Conservation (phyloP, 2,888 invertebrate species). For the Acanthacorydalis orientalis region DNA sequence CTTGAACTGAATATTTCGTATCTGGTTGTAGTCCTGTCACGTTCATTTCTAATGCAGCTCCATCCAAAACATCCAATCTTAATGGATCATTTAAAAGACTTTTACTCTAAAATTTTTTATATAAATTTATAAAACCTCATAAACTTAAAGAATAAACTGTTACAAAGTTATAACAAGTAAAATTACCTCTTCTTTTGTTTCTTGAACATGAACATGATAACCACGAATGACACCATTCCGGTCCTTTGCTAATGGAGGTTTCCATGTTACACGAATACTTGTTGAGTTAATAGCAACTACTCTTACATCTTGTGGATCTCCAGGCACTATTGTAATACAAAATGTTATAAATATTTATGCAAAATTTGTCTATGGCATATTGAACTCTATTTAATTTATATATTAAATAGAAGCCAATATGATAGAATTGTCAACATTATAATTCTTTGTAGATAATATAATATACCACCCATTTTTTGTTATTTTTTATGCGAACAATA, state of each 20-base stretch:
- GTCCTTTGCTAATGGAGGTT: constrained; percentile 78
- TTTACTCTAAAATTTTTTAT: constrained; percentile 36
- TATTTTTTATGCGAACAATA: no score
- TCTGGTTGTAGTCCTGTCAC: constrained; percentile 87
- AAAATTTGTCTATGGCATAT: no score
- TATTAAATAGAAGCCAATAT: no score
- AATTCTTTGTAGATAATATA: no score
- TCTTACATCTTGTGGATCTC: constrained; percentile 87
- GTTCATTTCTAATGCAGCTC: constrained; percentile 58
- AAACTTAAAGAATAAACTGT: constrained; percentile 4
- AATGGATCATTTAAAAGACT: constrained; percentile 74
- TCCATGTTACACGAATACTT: constrained; percentile 89
- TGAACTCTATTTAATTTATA: no score
- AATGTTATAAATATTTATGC: not conserved
- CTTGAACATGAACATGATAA: constrained; percentile 91
- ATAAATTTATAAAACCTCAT: not conserved
- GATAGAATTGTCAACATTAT: no score
- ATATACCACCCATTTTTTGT: no score
- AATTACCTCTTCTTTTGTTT: constrained; percentile 67
- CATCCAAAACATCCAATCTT: constrained; percentile 72
- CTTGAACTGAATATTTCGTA: constrained; percentile 84
- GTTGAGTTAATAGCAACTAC: constrained; percentile 85
- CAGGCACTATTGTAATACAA: constrained; percentile 65
- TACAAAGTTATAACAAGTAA: not conserved
- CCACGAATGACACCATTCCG: constrained; percentile 91